These are phyloP conservation scores for Nephrotoma appendiculata DNA, from an alignment of 2,888 invertebrate genomes.

Conservation along the genomic window DNA sequence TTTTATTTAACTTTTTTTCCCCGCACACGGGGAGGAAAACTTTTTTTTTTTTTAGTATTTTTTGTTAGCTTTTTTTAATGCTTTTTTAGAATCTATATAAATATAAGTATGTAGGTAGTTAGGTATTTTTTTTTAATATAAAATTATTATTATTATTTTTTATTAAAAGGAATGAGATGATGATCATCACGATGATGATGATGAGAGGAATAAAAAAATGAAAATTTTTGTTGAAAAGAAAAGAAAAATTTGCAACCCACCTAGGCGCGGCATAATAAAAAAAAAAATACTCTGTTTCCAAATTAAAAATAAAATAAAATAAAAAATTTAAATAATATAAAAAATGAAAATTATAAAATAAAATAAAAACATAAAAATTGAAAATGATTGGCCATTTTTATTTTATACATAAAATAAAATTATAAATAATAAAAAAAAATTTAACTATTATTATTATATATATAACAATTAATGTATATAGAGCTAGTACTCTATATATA, in stretches of 20 bases:
- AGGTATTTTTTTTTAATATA: neutral
- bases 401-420: neutral
- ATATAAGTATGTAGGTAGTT: neutral
- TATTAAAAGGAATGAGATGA: neutral
- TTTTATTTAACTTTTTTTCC: neutral
- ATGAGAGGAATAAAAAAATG: neutral
- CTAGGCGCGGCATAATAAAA: neutral
- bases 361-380: neutral
- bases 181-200: neutral
- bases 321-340: neutral
- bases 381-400: neutral
- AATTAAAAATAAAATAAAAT: neutral
- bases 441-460: neutral
- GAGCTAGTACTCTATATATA: neutral
- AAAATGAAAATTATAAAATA: neutral
- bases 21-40: neutral
- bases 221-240: neutral
- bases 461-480: neutral
- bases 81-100: neutral
- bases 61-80: neutral
- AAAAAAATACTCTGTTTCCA: neutral
- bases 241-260: neutral
- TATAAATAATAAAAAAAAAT: neutral
- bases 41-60: neutral
- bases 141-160: neutral